Percentiles rank a stretch among this genome's conserved stretches.
Conservation (phyloP, 2,888 invertebrate genomes). For the Allygus modestus region DNA sequence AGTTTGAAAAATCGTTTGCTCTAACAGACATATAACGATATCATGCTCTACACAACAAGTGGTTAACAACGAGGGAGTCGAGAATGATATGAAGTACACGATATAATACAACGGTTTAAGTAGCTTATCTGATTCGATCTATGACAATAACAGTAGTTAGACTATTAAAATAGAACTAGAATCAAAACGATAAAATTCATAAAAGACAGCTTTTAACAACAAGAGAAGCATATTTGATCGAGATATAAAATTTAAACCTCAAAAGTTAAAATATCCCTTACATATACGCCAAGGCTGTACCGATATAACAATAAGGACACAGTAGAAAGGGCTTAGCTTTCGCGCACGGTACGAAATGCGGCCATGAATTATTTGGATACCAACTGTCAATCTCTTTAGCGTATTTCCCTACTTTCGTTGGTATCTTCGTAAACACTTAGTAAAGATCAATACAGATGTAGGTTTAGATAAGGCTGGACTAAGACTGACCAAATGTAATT, state of each 20-base stretch:
- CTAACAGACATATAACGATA: slow-evolving; percentile 20
- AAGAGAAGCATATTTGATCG: neutral
- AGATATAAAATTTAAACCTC: slow-evolving; percentile 22
- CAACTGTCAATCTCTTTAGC: too few relatives aligned
- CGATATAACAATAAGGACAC: slow-evolving; percentile 36
- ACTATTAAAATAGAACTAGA: slow-evolving; percentile 38
- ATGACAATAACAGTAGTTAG: slow-evolving; percentile 21
- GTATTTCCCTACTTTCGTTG: too few relatives aligned
- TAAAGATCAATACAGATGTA: too few relatives aligned
- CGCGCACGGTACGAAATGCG: too few relatives aligned
- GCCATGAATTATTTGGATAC: too few relatives aligned
- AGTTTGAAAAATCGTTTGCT: neutral
- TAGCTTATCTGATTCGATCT: neutral
- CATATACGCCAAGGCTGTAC: neutral
- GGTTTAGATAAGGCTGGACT: too few relatives aligned
- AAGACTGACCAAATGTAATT: too few relatives aligned
- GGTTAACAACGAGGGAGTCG: neutral
- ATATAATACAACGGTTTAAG: slow-evolving; percentile 28
- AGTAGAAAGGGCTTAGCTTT: slow-evolving; percentile 19
- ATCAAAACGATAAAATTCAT: slow-evolving; percentile 21
- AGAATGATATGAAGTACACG: slow-evolving; percentile 34
- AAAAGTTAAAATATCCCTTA: slow-evolving; percentile 23
- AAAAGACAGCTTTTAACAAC: slow-evolving; percentile 7
- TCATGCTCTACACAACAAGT: slow-evolving; percentile 46
- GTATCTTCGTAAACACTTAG: too few relatives aligned